Evolutionary conservation across 1,140 invertebrate species (phyloP), one percentile per base, ranked within the genome.

Genomic region (Drosophila mauritiana): DNA sequence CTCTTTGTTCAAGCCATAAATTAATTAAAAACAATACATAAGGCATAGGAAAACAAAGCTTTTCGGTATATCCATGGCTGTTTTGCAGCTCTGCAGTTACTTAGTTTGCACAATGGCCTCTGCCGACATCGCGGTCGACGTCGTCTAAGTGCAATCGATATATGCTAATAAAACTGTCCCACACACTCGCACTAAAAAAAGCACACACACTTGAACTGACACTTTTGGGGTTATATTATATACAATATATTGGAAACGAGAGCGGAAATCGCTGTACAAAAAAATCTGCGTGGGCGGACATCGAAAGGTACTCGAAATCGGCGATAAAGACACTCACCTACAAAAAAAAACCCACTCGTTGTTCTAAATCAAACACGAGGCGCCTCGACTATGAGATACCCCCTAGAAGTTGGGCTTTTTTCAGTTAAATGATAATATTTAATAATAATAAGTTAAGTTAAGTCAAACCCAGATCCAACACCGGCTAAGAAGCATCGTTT

Each of bases 41-140:
- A 65, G 73, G 54, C 68, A 48, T 54, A 34, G 36, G 37, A 34
- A 49, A 46, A 55, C 40, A 53, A 61, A 15, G 37, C 48, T 64
- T 59, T 82, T 51, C 11, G 31, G 36, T 17, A 34, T 15, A 11
- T 34, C 42, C 72, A 43, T 51, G 40, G 46, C 72, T 55, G 43
- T 49, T 78, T 69, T 51, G 15, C 57, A 81, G 69, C 43, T 78
- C 62, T 52, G 15, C 57, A 81, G 69, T 55, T 55, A 56, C 56
- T 77, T 59, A 55, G 57, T 68, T 81, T 68, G 63, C 79, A 82
- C 78, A 82, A 78, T 78, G 56, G 55, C 20, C 22, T 40, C 46
- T 27, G 34, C 20, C 11, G 58, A 25, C 48, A 13, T 45, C 37
- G 59, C 17, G 7, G 45, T 22, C 25, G 5, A 15, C 42, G 8